Conservation (phyloP, 2,888 invertebrate genomes). For the Vanessa cardui region DNA sequence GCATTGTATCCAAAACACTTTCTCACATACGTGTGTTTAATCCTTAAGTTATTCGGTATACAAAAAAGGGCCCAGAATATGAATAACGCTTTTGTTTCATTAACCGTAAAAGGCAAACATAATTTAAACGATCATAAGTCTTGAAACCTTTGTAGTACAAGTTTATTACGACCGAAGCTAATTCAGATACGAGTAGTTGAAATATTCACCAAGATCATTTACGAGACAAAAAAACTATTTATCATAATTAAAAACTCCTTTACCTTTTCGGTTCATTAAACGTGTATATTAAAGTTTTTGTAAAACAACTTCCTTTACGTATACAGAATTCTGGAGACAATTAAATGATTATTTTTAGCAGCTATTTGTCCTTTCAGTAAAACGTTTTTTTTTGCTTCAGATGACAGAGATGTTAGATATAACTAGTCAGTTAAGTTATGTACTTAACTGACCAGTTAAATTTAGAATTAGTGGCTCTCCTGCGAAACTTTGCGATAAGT, state of each 20-base stretch:
- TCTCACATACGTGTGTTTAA: not conserved
- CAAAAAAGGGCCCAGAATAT: slow-evolving; percentile 60
- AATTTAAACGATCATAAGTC: slow-evolving; percentile 54
- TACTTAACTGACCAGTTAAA: too few relatives aligned
- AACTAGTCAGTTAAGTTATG: too few relatives aligned
- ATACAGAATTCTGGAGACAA: too few relatives aligned
- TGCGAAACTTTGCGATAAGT: too few relatives aligned
- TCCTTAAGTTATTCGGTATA: slow-evolving; percentile 63
- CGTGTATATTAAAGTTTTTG: not conserved
- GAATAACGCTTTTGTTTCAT: slow-evolving; percentile 76
- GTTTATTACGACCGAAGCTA: slow-evolving; percentile 22
- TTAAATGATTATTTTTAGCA: too few relatives aligned
- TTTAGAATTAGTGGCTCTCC: too few relatives aligned
- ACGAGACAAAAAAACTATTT: not conserved
- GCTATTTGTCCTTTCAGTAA: too few relatives aligned
- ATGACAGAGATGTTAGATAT: too few relatives aligned
- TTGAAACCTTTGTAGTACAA: slow-evolving; percentile 22
- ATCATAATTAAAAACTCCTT: slow-evolving; percentile 4
- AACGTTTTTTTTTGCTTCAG: too few relatives aligned
- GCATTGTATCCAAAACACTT: not conserved
- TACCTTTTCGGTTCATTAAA: not conserved
- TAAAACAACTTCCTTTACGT: not conserved
- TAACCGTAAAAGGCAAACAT: slow-evolving; percentile 67
- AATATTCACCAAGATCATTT: slow-evolving; percentile 21
- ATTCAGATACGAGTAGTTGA: slow-evolving; percentile 16